A percentile compares a stretch with the other conserved stretches of the same genome.
These are phyloP conservation scores for Andrena marginata DNA, from an alignment of 2,888 invertebrate species.

Conservation along the genomic window DNA sequence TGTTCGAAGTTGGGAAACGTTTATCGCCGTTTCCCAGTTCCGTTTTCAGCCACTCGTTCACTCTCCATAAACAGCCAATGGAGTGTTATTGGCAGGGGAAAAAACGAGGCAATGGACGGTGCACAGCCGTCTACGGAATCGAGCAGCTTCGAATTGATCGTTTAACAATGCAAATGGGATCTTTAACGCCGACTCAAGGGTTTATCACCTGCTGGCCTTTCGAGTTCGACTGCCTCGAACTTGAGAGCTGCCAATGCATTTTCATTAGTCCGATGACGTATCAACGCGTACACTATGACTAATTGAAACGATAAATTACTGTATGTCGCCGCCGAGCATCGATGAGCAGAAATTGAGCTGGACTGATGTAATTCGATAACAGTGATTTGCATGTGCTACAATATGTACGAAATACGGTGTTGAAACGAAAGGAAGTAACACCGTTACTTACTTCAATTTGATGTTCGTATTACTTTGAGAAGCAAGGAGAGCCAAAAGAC, in stretches of 20 bases:
- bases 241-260: not conserved
- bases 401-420: too few relatives aligned
- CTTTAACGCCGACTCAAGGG: constrained; percentile 10
- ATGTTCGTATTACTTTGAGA: too few relatives aligned
- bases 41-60: constrained; percentile 39
- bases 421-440: too few relatives aligned
- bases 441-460: too few relatives aligned
- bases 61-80: constrained; percentile 57
- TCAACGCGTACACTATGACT: not conserved
- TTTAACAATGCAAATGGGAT: constrained; percentile 56
- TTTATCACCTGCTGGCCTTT: constrained; percentile 28
- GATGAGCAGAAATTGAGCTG: constrained; percentile 13
- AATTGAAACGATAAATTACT: too few relatives aligned
- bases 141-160: constrained; percentile 51
- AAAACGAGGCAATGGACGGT: constrained; percentile 21
- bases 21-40: constrained; percentile 34
- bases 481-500: too few relatives aligned
- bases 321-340: too few relatives aligned
- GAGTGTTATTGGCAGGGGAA: constrained; percentile 48
- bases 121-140: constrained; percentile 17
- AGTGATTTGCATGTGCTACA: too few relatives aligned
- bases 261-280: not conserved
- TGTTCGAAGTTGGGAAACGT: constrained; percentile 33
- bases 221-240: constrained; percentile 7
- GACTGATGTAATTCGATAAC: too few relatives aligned